phyloP scores from a whole-genome alignment of 2,797 vertebrate genomes.

The Alcedo atthis region DNA sequence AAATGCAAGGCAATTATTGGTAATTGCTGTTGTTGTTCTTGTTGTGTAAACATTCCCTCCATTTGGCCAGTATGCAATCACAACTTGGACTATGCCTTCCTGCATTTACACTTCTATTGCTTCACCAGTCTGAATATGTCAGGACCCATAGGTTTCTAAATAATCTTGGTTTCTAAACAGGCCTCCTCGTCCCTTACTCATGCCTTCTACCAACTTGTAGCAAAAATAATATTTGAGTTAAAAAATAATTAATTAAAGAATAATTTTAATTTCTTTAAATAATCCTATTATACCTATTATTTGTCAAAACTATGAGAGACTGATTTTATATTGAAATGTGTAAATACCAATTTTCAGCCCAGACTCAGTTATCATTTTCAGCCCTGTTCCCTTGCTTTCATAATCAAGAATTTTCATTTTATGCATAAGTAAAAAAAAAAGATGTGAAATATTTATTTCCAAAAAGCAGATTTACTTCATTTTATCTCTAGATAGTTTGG shows the following conservation, averaged over 20 bases:
- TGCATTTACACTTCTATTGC: neutral
- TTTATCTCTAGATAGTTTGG: neutral
- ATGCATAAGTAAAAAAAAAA: neutral
- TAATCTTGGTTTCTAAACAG: neutral
- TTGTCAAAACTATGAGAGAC: neutral
- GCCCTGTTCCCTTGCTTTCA: neutral
- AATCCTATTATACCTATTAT: neutral
- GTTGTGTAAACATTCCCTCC: neutral
- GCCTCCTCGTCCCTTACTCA: neutral
- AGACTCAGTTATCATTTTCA: neutral
- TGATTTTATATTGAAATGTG: neutral
- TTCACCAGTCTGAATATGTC: neutral
- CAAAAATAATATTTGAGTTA: neutral
- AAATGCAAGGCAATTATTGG: neutral
- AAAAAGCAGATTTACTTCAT: neutral
- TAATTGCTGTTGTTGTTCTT: neutral
- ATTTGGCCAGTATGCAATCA: neutral
- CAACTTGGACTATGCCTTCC: neutral
- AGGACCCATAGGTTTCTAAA: neutral
- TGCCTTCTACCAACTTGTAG: neutral
- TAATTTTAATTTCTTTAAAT: neutral
- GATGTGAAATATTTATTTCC: neutral
- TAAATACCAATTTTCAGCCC: neutral
- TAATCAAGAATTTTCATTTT: neutral
- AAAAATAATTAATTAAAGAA: neutral